Evolutionary conservation across 2,113 vertebrate species (phyloP).

Genomic region (Xiphorhynchus elegans): DNA sequence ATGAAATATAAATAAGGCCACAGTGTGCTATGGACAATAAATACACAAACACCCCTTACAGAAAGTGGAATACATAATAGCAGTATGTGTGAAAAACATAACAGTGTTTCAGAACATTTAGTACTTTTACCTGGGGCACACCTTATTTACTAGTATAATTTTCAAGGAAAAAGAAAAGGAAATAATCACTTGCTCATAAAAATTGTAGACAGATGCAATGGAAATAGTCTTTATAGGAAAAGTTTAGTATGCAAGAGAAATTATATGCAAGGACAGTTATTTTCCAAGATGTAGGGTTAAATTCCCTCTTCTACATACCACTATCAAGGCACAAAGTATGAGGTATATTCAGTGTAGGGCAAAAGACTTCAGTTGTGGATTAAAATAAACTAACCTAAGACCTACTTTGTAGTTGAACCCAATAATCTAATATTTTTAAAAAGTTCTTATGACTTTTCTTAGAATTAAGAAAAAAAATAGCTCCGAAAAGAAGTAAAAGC

Average conservation of each 20-base stretch:
- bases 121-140: background rate
- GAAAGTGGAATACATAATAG: background rate
- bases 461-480: background rate
- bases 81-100: background rate
- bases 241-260: background rate
- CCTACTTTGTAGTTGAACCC: background rate
- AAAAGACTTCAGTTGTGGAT: background rate
- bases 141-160: background rate
- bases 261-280: background rate
- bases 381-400: background rate
- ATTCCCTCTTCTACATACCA: background rate
- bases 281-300: background rate
- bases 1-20: constrained; percentile 32
- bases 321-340: background rate
- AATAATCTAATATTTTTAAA: background rate
- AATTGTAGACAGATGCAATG: background rate
- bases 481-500: background rate
- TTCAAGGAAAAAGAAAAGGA: background rate
- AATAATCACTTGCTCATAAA: background rate
- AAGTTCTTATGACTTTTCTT: background rate
- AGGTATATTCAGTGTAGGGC: background rate
- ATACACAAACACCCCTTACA: background rate
- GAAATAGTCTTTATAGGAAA: background rate
- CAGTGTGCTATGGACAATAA: background rate
- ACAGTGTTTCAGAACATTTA: background rate